Evolutionary conservation across 2,113 vertebrate genomes (phyloP), one percentile per base, ranked within the genome.

Genomic region (Dipodomys merriami): DNA sequence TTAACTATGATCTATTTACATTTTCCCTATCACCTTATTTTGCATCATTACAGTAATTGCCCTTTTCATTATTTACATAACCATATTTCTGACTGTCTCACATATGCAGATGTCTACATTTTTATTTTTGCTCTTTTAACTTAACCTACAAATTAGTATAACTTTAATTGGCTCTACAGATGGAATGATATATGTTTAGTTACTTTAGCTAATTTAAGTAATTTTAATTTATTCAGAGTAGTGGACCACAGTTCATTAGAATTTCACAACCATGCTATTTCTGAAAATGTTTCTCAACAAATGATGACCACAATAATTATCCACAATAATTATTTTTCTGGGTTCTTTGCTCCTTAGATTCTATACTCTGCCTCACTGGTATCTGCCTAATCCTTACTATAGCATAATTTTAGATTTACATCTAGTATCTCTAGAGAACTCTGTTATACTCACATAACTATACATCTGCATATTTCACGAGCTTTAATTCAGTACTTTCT

Each of bases 301-400:
- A 65, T 7, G 13, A 0, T 35, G 15, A 57, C 15, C 53, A 57
- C 11, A 10, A 1, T 53, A 68, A 30, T 16, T 74, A 9, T 1
- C 4, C 16, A n/a, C 22, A 2, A n/a, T 82, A 39, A 53, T 4
- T 6, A 27, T 1, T 23, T 33, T 0, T 64, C 35, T 62, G 35
- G 6, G 1, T 39, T 19, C 27, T 23, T 10, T 80, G 0, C 0
- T 86, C 4, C 5, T 72, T 5, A 7, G 62, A 0, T 33, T 69
- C 0, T 15, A 6, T 78, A 44, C 33, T 88, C 6, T 3, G 57
- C 6, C 79, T 49, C 68, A 79, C 1, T n/a, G 2, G 7, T 9
- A 12, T 62, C 2, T 35, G 44, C 30, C 0, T 15, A 57, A 57
- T 57, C 53, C 2, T 57, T 57, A 57, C 53, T 57, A 16, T 4